phyloP scores from a whole-genome alignment of 2,888 invertebrate genomes.

The Mylabris sibirica region DNA sequence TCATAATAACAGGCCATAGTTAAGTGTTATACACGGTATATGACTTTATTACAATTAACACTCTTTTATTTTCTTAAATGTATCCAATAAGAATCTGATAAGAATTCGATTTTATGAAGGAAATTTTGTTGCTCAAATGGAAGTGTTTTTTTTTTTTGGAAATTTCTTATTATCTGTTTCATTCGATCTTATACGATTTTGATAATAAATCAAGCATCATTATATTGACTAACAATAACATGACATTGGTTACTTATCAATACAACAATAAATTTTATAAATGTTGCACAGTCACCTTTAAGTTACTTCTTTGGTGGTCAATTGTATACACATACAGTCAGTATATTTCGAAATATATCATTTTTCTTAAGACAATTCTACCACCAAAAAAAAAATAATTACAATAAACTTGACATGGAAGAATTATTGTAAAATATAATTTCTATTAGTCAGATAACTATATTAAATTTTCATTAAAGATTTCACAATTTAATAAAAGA shows the following conservation, averaged over 20 bases:
- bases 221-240: neutral
- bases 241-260: slow-evolving; percentile 13
- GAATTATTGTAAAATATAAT: neutral
- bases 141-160: neutral
- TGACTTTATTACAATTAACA: too few species aligned
- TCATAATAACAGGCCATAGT: too few species aligned
- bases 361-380: neutral
- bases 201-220: slow-evolving; percentile 8
- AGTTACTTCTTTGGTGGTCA: slow-evolving; percentile 10
- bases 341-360: neutral
- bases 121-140: neutral
- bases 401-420: neutral
- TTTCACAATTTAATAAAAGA: neutral
- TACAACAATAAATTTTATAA: slow-evolving; percentile 11
- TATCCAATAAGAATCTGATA: neutral
- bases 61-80: neutral
- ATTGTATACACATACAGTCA: neutral
- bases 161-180: neutral
- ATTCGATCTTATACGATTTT: neutral
- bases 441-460: neutral
- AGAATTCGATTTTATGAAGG: too few species aligned
- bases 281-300: slow-evolving; percentile 10
- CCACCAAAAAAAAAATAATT: neutral
- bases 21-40: too few species aligned
- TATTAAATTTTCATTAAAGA: neutral